Evolutionary conservation across 2,113 vertebrate genomes (phyloP), one percentile per base, ranked within the genome.

Genomic region (Phrynocephalus versicolor): DNA sequence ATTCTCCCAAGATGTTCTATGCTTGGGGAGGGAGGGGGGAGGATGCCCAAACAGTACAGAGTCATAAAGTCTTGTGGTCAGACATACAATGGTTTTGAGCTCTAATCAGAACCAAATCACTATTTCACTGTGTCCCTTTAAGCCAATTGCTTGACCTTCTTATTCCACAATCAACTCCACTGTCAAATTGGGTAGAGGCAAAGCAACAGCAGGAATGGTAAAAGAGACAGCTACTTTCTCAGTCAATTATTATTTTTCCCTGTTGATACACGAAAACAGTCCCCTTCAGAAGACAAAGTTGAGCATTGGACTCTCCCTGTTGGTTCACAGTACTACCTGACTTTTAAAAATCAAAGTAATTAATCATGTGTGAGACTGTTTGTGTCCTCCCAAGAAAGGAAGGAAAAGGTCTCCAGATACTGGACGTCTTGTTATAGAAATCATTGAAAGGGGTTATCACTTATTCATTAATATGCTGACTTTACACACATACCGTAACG

Each of bases 71-170:
- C 41, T 84, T 60, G 60, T 51, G 30, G 74, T 58, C 82, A 85
- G 88, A 86, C 81, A 85, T 27, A 16, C 15, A 57, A 69, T 45
- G 23, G 45, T 30, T 74, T 39, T 33, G 39, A 69, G 60, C 60
- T 33, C 60, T 84, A 41, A 69, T 69, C 57, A 79, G 39, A 90
- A 27, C 67, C 64, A 91, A 72, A 33, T 85, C 67, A 64, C 37
- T 21, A 1, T 23, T 88, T 88, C 72, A 89, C 81, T 0, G 0
- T 65, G 58, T 88, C 83, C 92, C 88, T 88, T 92, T 92, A 90
- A 84, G 1, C 83, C 90, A 89, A 89, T 27, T 88, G 84, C 55
- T 92, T 77, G 88, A 85, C 0, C 15, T 57, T 81, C n/a, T 71
- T 30, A 9, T 88, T 69, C 84, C 75, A 91, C n/a, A 85, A 41